phyloP scores from a whole-genome alignment of 2,888 invertebrate species.

The Drosophila meridionalis region DNA sequence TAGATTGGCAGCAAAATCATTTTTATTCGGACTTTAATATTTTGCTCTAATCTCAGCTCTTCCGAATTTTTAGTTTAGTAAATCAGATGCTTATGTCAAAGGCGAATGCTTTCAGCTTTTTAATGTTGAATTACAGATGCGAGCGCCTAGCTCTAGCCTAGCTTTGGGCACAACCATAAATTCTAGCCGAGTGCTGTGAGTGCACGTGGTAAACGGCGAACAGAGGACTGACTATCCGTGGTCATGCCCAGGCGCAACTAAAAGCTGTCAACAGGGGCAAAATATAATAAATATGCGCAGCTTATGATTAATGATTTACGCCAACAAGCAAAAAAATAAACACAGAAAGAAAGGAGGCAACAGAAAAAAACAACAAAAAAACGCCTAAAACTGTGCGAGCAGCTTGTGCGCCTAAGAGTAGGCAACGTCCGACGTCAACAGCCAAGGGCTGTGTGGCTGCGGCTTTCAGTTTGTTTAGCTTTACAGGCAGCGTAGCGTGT shows the following conservation, averaged over 20 bases:
- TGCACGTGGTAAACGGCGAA: constrained; percentile 47
- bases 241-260: constrained; percentile 44
- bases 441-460: constrained; percentile 41
- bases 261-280: constrained; percentile 72
- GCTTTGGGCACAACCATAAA: constrained; percentile 36
- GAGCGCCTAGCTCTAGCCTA: constrained; percentile 10
- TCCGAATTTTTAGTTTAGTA: constrained; percentile 1
- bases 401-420: constrained; percentile 54
- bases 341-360: constrained; percentile 9
- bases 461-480: constrained; percentile 69
- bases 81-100: constrained; percentile 20
- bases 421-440: constrained; percentile 44
- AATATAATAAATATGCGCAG: constrained; percentile 76
- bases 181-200: constrained; percentile 36
- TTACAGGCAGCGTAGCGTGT: constrained; percentile 75
- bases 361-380: constrained; percentile 17
- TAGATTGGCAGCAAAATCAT: neutral
- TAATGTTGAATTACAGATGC: constrained; percentile 16
- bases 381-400: constrained; percentile 34
- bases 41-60: neutral
- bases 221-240: constrained; percentile 45
- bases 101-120: constrained; percentile 15
- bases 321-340: constrained; percentile 50
- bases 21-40: neutral
- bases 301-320: constrained; percentile 78